These are phyloP conservation scores for Diarsia mendica DNA, from an alignment of 2,888 invertebrate species.

Conservation along the genomic window DNA sequence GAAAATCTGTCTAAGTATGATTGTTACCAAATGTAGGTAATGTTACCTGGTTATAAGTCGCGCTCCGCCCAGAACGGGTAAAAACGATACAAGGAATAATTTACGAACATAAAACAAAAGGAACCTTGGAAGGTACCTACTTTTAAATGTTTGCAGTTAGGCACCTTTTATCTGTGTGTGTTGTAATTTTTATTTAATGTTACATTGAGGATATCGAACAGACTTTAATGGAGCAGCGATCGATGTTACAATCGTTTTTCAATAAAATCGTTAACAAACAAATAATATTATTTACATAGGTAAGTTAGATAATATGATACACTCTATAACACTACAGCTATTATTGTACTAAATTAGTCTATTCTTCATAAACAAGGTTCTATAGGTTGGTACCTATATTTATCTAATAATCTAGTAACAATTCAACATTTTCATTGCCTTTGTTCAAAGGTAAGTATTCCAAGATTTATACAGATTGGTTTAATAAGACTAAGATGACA, in stretches of 20 bases:
- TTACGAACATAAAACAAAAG: not conserved
- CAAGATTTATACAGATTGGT: conserved; percentile 32
- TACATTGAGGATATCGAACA: not conserved
- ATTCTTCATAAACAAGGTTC: conserved; percentile 61
- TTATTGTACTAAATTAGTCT: conserved; percentile 79
- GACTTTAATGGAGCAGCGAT: not conserved
- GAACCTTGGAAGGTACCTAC: not conserved
- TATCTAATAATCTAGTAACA: conserved; percentile 66
- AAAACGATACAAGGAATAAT: not conserved
- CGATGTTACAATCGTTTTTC: not conserved
- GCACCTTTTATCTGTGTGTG: not conserved
- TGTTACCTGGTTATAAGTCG: too few relatives aligned
- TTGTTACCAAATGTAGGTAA: not conserved
- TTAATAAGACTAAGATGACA: conserved; percentile 58
- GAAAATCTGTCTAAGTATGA: not conserved
- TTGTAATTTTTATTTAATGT: not conserved
- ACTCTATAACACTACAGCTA: conserved; percentile 65
- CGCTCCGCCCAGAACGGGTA: too few relatives aligned
- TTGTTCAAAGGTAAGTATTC: conserved; percentile 23
- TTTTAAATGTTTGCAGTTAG: not conserved
- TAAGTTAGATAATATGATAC: conserved; percentile 30
- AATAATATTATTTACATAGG: conserved; percentile 53
- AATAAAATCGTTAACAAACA: conserved; percentile 47
- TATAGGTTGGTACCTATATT: conserved; percentile 30
- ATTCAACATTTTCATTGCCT: conserved; percentile 70